Evolutionary conservation across 1,140 invertebrate species (phyloP).

Genomic region (Drosophila paulistorum): DNA sequence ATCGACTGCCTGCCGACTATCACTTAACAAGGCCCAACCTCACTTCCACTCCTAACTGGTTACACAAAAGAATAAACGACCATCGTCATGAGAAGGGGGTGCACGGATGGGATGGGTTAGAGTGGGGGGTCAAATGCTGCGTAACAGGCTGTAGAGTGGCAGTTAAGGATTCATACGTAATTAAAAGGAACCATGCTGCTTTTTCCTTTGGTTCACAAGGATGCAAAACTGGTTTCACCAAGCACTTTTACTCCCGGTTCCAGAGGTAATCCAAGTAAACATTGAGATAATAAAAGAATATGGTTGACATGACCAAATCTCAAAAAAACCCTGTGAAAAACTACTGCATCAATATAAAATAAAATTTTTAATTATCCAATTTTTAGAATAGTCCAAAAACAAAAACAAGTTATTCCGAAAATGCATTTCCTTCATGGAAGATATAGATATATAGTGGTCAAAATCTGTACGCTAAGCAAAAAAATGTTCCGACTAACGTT

Average conservation of each 20-base stretch:
- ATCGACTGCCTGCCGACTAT: constrained; percentile 42
- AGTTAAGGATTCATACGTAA: constrained; percentile 48
- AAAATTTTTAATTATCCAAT: too few species aligned
- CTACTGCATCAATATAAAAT: too few species aligned
- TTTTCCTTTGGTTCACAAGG: constrained; percentile 15
- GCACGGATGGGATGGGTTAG: neutral
- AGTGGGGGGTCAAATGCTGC: constrained; percentile 26
- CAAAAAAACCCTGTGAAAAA: neutral
- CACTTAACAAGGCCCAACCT: constrained; percentile 39
- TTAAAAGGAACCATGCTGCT: constrained; percentile 65
- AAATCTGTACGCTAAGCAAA: too few species aligned
- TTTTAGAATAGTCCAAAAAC: too few species aligned
- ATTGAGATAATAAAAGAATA: neutral
- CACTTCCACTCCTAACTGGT: constrained; percentile 22
- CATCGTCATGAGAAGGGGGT: constrained; percentile 7
- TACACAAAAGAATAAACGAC: constrained; percentile 16
- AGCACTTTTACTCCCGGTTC: neutral
- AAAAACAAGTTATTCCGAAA: too few species aligned
- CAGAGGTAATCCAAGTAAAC: neutral
- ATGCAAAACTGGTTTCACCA: constrained; percentile 8
- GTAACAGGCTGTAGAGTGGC: constrained; percentile 24
- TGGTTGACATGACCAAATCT: neutral
- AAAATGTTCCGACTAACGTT: too few species aligned
- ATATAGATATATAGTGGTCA: too few species aligned
- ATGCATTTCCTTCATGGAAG: too few species aligned